Evolutionary conservation across 2,888 invertebrate genomes (phyloP).

Genomic region (Heliconius ismenius): DNA sequence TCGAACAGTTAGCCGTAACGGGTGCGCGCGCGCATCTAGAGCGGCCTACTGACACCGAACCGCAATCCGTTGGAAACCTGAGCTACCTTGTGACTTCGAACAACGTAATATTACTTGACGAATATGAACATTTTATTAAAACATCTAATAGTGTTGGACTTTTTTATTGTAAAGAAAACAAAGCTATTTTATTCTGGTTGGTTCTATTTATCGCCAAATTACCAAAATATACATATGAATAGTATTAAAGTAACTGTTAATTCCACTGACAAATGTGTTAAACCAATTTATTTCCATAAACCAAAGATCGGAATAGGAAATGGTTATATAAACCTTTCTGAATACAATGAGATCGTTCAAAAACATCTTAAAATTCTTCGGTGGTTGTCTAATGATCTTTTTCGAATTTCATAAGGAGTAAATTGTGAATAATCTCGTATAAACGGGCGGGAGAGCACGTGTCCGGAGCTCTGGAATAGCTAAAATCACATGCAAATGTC

Average conservation of each 20-base stretch:
- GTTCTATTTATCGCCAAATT: background rate
- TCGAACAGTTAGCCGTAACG: slow-evolving; percentile 79
- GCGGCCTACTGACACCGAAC: slow-evolving; percentile 77
- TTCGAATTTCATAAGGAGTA: slow-evolving; percentile 58
- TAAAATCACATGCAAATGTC: slow-evolving; percentile 55
- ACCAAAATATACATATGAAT: background rate
- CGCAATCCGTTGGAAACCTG: slow-evolving; percentile 47
- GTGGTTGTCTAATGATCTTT: slow-evolving; percentile 50
- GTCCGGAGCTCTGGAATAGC: slow-evolving; percentile 46
- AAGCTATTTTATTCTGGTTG: slow-evolving; percentile 23
- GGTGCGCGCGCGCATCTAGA: slow-evolving; percentile 67
- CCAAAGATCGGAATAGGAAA: slow-evolving; percentile 42
- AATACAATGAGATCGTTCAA: slow-evolving; percentile 46
- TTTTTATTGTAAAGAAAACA: background rate
- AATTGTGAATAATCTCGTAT: slow-evolving; percentile 56
- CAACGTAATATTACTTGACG: slow-evolving; percentile 11
- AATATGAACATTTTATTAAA: background rate
- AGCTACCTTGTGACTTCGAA: slow-evolving; percentile 19
- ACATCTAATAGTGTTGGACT: background rate
- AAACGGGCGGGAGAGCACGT: slow-evolving; percentile 52
- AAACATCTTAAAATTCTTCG: slow-evolving; percentile 53
- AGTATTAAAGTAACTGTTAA: background rate
- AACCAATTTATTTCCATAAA: slow-evolving; percentile 37
- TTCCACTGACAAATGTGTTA: slow-evolving; percentile 27
- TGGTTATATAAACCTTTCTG: slow-evolving; percentile 49